Evolutionary conservation across 2,888 invertebrate genomes (phyloP).

Genomic region (Euproctis similis): DNA sequence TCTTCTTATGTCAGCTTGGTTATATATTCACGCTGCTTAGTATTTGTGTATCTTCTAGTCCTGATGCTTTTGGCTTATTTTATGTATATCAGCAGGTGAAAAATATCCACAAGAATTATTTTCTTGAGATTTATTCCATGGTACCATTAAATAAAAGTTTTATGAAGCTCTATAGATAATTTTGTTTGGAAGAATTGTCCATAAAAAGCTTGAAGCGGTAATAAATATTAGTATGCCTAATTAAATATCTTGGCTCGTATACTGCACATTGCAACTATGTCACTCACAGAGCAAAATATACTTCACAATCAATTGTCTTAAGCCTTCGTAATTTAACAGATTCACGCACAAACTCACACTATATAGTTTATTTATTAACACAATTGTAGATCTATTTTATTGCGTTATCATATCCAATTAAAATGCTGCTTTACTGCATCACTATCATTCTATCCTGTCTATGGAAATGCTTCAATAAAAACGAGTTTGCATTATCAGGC

Average conservation of each 20-base stretch:
- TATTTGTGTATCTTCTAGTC: conserved; percentile 37
- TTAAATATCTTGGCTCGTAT: conserved; percentile 48
- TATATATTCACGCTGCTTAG: conserved; percentile 56
- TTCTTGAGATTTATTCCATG: too few relatives aligned
- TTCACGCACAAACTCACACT: conserved; percentile 4
- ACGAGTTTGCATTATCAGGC: conserved; percentile 68
- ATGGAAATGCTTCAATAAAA: conserved; percentile 59
- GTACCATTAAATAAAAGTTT: too few relatives aligned
- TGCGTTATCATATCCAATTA: conserved; percentile 3
- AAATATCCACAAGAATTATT: conserved; percentile 18
- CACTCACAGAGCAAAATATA: conserved; percentile 33
- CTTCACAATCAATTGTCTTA: conserved; percentile 18
- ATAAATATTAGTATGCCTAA: conserved; percentile 42
- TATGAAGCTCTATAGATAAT: too few relatives aligned
- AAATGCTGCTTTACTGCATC: conserved; percentile 8
- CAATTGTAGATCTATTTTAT: conserved; percentile 2
- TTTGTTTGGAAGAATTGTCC: conserved; percentile 5
- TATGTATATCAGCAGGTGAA: conserved; percentile 24
- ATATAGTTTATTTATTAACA: too few relatives aligned
- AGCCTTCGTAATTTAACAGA: conserved; percentile 14
- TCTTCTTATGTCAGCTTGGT: conserved; percentile 56
- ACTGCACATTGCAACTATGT: conserved; percentile 37
- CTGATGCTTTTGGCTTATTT: conserved; percentile 49
- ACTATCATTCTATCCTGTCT: conserved; percentile 12
- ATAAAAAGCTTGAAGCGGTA: conserved; percentile 32